phyloP scores from a whole-genome alignment of 2,888 invertebrate genomes.

The Aporophyla lueneburgensis region DNA sequence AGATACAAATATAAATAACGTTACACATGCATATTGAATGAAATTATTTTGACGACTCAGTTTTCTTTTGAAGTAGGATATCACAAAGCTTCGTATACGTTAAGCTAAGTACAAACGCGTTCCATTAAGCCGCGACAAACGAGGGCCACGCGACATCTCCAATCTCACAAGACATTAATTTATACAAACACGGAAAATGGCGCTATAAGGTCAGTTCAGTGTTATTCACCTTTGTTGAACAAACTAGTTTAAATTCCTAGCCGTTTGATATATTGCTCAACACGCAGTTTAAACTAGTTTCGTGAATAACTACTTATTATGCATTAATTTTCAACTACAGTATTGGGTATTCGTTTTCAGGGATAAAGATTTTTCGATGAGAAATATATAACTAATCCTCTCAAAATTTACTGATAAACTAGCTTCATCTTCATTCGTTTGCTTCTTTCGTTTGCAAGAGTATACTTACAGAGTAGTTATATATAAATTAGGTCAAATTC shows the following conservation, averaged over 20 bases:
- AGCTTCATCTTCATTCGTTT: no score
- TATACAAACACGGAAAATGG: conserved; percentile 13
- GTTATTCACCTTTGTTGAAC: background rate
- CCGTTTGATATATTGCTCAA: background rate
- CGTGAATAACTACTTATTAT: background rate
- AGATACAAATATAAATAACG: background rate
- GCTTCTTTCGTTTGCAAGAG: no score
- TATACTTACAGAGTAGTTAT: no score
- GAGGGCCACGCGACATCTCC: background rate
- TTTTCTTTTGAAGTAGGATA: background rate
- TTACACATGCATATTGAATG: background rate
- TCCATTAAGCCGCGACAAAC: background rate
- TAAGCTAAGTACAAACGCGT: background rate
- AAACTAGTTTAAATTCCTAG: background rate
- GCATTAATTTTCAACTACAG: background rate
- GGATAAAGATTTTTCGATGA: background rate
- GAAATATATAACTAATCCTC: background rate
- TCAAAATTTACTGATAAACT: no score
- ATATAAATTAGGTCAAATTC: no score
- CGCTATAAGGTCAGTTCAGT: background rate
- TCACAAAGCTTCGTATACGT: background rate
- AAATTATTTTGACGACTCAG: background rate
- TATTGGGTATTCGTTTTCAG: background rate
- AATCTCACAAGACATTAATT: conserved; percentile 10
- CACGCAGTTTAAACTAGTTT: background rate